Conservation (phyloP, 2,113 vertebrate species). For the Grammomys surdaster region DNA sequence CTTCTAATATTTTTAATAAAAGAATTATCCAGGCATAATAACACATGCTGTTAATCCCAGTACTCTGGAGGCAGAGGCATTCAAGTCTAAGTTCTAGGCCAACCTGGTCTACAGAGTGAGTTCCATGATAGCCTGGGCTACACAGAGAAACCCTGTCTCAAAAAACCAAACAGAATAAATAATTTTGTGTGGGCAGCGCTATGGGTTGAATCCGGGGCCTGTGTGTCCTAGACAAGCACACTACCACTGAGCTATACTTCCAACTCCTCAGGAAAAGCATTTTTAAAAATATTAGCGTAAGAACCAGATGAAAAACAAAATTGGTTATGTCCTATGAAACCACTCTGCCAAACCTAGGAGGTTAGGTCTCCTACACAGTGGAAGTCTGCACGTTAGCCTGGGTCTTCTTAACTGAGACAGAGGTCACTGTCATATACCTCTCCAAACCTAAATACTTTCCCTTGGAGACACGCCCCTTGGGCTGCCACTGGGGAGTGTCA, state of each 20-base stretch:
- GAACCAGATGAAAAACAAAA: conserved; percentile 32
- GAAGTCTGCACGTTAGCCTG: not conserved
- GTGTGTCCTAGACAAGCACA: not conserved
- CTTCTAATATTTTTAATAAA: not conserved
- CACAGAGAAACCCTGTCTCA: not conserved
- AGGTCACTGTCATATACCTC: not conserved
- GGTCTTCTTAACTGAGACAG: not conserved
- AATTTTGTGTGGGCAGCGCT: not conserved
- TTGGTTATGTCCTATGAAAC: not conserved
- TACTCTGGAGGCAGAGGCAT: not conserved
- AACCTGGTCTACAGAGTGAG: not conserved
- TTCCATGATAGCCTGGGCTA: not conserved
- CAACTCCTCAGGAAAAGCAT: not conserved
- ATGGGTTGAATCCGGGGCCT: not conserved
- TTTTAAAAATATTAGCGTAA: not conserved
- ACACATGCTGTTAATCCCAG: not conserved
- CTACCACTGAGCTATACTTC: not conserved
- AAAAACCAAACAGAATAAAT: not conserved
- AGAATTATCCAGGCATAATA: not conserved
- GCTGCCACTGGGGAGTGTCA: not conserved
- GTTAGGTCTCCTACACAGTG: not conserved
- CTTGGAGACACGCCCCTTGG: not conserved
- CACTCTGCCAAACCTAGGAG: not conserved
- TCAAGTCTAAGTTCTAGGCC: not conserved
- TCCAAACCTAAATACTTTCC: not conserved